Base-by-base conservation (phyloP, 2,113 vertebrate species). In the Labeo catla region DNA sequence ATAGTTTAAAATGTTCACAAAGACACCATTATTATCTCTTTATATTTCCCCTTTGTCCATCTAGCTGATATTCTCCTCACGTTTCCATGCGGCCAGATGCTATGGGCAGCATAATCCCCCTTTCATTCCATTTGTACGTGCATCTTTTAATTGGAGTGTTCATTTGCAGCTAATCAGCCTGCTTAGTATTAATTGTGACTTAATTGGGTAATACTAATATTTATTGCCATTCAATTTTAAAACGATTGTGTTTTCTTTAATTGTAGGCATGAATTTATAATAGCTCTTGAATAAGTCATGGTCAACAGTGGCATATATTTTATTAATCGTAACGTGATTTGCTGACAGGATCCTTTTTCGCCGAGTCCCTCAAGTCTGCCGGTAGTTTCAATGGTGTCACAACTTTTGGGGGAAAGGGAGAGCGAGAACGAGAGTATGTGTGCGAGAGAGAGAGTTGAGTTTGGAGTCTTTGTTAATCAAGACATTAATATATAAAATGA, bases 401-500 rank as follows among this genome's bases (percentile, higher is more conserved):
- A 93, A 93, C 93, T 95, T 94, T 93, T 91, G 89, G 87, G 87
- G 89, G 91, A 90, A 59, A 43, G 79, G 70, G 63, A 52, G 57
- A 66, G 39, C n/a, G 63, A 52, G 84, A 45, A 63, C 11, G 15
- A n/a, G 47, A 34, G 81, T 59, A 15, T 15, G 68, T 7, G 59
- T 11, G 63, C 3, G 63, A 39, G 54, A 70, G 80, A 76, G 83
- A 66, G 13, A 70, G 73, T 79, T 77, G 73, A 87, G 84, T 85
- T 90, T 87, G n/a, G 90, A 93, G 93, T 93, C 94, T 95, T 95
- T 95, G 94, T 95, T 94, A 95, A 93, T 95, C 91, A 94, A 94
- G 88, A 91, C 94, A 95, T 95, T 94, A 95, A 95, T 95, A 94
- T 94, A 94, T 95, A 95, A 90, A 94, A 93, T 94, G 93, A 95